Percentiles rank a stretch among this genome's conserved stretches.
Conservation (phyloP, 2,113 vertebrate species). For the Mormoops blainvillei region DNA sequence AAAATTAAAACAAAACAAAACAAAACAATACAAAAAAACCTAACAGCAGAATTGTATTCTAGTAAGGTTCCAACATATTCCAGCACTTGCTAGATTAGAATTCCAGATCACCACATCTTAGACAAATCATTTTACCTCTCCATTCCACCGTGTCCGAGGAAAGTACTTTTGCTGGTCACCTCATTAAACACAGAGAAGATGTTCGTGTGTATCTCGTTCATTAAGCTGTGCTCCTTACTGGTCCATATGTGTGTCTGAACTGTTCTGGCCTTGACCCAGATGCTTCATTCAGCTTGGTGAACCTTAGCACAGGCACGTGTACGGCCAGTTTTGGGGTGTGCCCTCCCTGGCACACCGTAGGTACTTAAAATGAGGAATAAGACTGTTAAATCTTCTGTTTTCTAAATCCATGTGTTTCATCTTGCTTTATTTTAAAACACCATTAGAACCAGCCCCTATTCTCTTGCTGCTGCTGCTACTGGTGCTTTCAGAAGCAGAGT, state of each 20-base stretch:
- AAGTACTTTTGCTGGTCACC: not conserved
- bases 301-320: not conserved
- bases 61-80: not conserved
- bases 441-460: not conserved
- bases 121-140: not conserved
- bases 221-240: not conserved
- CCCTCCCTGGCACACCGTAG: not conserved
- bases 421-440: slow-evolving; percentile 13
- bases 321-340: not conserved
- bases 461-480: not conserved
- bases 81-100: not conserved
- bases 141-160: not conserved
- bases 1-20: not conserved
- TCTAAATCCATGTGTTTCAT: not conserved
- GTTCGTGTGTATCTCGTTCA: not conserved
- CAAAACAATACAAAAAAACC: too few relatives aligned
- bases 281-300: not conserved
- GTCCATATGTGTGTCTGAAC: not conserved
- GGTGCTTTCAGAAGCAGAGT: not conserved
- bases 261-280: not conserved
- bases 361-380: not conserved
- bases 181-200: not conserved
- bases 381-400: not conserved
- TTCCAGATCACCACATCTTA: not conserved
- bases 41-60: not conserved